Conservation (phyloP, 2,797 vertebrate species). For the Hippopotamyrus pictus region DNA sequence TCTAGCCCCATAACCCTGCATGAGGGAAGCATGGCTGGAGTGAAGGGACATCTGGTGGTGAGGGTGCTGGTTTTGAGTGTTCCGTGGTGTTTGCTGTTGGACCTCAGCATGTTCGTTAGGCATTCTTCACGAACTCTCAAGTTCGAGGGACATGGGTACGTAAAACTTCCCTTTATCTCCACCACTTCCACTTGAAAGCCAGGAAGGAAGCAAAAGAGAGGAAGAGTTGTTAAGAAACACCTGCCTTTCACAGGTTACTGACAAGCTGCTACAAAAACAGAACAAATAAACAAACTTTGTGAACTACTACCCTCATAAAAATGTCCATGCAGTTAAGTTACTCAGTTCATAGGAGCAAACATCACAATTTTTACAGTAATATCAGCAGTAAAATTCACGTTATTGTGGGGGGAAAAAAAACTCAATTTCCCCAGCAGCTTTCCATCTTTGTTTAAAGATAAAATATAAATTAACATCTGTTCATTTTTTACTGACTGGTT, state of each 20-base stretch:
- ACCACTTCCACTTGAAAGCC: conserved; percentile 56
- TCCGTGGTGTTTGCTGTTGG: conserved; percentile 56
- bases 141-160: conserved; percentile 60
- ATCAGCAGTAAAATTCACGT: neutral
- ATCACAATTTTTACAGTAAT: neutral
- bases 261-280: neutral
- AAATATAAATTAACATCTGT: neutral
- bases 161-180: conserved; percentile 58
- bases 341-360: neutral
- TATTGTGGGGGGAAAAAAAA: neutral
- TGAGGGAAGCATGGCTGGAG: conserved; percentile 66
- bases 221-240: conserved; percentile 67
- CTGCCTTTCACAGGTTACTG: conserved; percentile 52
- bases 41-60: conserved; percentile 62
- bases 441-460: neutral
- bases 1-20: conserved; percentile 66
- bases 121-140: conserved; percentile 69
- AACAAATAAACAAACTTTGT: neutral
- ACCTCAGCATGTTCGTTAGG: conserved; percentile 64
- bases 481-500: neutral
- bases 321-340: neutral
- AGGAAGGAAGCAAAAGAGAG: conserved; percentile 55
- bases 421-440: neutral
- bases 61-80: conserved; percentile 39
- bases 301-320: neutral